Evolutionary conservation across 1,140 invertebrate species (phyloP).

Genomic region (Mercenaria mercenaria): DNA sequence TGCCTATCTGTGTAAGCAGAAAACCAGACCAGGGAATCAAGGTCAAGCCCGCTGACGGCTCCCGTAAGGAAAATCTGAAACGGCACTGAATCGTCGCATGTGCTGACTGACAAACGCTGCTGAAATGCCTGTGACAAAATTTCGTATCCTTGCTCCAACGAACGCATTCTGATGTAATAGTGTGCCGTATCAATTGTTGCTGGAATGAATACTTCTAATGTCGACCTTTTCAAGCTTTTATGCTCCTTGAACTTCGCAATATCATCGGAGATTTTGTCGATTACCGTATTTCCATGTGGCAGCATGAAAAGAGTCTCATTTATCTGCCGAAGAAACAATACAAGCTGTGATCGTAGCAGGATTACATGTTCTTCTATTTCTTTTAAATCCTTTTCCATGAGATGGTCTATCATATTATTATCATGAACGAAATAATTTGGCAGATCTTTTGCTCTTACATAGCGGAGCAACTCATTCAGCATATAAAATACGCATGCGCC

Average conservation of each 20-base stretch:
- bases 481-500: slow-evolving; percentile 28
- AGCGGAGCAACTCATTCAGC: slow-evolving; percentile 16
- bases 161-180: neutral
- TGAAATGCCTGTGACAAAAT: slow-evolving; percentile 31
- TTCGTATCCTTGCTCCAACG: slow-evolving; percentile 16
- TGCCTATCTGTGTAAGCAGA: slow-evolving; percentile 25
- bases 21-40: slow-evolving; percentile 38
- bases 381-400: neutral
- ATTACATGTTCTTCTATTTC: neutral
- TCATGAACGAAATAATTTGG: slow-evolving; percentile 49
- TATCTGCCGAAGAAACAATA: neutral
- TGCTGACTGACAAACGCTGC: slow-evolving; percentile 33
- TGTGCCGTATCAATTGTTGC: slow-evolving; percentile 4
- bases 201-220: slow-evolving; percentile 37
- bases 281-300: neutral
- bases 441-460: neutral
- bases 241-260: neutral
- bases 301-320: neutral
- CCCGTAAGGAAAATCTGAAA: slow-evolving; percentile 34
- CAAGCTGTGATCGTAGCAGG: neutral
- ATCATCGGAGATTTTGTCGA: neutral
- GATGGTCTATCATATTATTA: slow-evolving; percentile 33
- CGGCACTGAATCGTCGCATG: slow-evolving; percentile 45
- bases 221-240: neutral
- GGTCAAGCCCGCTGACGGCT: neutral